These are phyloP conservation scores for Synergus laeviventris DNA, from an alignment of 2,888 invertebrate species.

Conservation along the genomic window DNA sequence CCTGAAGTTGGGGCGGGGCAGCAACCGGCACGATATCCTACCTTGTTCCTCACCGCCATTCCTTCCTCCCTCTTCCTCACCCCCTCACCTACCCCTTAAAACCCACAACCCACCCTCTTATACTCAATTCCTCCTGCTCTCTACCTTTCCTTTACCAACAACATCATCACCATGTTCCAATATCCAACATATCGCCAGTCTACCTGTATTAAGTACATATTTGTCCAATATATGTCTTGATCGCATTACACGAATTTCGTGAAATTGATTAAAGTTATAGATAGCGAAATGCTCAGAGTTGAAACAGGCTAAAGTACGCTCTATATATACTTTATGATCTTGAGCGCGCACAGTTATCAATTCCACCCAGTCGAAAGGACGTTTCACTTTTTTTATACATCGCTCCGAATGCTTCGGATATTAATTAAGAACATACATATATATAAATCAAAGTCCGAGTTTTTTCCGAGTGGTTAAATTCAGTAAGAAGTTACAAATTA, in stretches of 20 bases:
- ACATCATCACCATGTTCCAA: slow-evolving; percentile 12
- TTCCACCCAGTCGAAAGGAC: slow-evolving; percentile 29
- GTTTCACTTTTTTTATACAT: slow-evolving; percentile 4
- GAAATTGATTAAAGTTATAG: slow-evolving; percentile 22
- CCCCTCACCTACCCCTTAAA: slow-evolving; percentile 39
- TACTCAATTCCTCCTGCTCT: slow-evolving; percentile 37
- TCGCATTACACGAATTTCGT: slow-evolving; percentile 15
- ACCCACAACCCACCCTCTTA: slow-evolving; percentile 40
- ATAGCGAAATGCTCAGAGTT: not conserved
- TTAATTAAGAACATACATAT: not conserved
- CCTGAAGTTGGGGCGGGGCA: slow-evolving; percentile 70
- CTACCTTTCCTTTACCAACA: slow-evolving; percentile 27
- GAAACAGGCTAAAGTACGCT: slow-evolving; percentile 5
- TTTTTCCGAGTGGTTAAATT: not conserved
- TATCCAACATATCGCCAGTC: not conserved
- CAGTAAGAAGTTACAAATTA: not conserved
- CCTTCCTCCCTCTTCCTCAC: slow-evolving; percentile 47
- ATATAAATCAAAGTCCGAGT: not conserved
- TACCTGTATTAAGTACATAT: slow-evolving; percentile 13
- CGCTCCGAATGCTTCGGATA: slow-evolving; percentile 2
- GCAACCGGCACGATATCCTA: slow-evolving; percentile 66
- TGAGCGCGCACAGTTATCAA: slow-evolving; percentile 16
- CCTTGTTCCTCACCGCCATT: slow-evolving; percentile 58
- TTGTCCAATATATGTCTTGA: slow-evolving; percentile 9
- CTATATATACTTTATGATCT: slow-evolving; percentile 3